Evolutionary conservation across 2,888 invertebrate genomes (phyloP).

Genomic region (Hipparchia semele): DNA sequence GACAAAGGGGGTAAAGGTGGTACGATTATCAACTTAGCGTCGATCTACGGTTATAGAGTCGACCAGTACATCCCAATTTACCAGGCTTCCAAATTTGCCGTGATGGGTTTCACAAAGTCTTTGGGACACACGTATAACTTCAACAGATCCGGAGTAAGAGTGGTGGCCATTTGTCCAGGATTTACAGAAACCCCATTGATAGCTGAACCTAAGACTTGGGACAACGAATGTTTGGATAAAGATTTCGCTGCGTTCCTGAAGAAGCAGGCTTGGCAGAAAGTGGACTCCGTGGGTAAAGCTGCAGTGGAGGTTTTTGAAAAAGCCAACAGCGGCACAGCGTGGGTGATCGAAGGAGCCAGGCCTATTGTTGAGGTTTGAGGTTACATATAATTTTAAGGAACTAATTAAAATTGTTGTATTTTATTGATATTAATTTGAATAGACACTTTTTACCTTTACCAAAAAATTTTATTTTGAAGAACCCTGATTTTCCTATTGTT

Average conservation of each 20-base stretch:
- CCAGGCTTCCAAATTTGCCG: constrained; percentile 83
- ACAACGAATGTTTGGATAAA: constrained; percentile 37
- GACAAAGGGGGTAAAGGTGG: constrained; percentile 83
- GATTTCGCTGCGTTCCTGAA: constrained; percentile 47
- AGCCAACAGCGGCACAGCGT: constrained; percentile 75
- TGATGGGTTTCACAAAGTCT: constrained; percentile 73
- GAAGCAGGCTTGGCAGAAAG: constrained; percentile 53
- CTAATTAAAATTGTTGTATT: background rate
- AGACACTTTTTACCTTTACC: too few species aligned
- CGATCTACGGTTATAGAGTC: constrained; percentile 81
- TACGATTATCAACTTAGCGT: constrained; percentile 85
- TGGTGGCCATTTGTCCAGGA: constrained; percentile 81
- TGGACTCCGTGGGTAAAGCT: constrained; percentile 55
- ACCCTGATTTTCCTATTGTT: too few species aligned
- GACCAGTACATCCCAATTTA: constrained; percentile 81
- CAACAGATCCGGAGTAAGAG: constrained; percentile 74
- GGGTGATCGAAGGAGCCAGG: constrained; percentile 74
- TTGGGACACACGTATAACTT: constrained; percentile 70
- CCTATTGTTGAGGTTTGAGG: constrained; percentile 44
- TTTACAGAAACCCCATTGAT: constrained; percentile 70
- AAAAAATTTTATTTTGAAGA: too few species aligned
- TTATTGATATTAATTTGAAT: background rate
- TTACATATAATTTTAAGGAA: background rate
- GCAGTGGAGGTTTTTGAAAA: constrained; percentile 41
- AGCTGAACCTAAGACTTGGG: constrained; percentile 36